Evolutionary conservation across 1,140 invertebrate genomes (phyloP).

Genomic region (Calliphora vicina): DNA sequence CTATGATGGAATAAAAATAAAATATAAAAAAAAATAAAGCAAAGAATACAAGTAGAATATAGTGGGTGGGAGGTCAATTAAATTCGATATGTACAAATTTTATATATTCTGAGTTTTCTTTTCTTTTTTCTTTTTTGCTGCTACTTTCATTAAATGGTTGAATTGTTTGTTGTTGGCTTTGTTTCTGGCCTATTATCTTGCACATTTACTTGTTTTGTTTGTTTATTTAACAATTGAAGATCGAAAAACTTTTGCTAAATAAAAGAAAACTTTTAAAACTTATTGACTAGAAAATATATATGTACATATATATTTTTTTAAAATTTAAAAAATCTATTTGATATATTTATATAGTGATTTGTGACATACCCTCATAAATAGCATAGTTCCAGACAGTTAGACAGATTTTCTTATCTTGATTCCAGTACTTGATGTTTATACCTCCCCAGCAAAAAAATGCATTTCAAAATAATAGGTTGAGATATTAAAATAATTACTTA

Average conservation of each 20-base stretch:
- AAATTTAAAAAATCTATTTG: too few relatives aligned
- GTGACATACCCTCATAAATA: too few relatives aligned
- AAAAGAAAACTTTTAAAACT: too few relatives aligned
- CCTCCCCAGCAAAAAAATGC: too few relatives aligned
- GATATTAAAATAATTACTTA: too few relatives aligned
- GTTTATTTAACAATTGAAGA: neutral
- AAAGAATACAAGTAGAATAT: neutral
- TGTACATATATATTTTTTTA: too few relatives aligned
- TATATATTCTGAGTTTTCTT: neutral
- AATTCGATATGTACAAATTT: conserved; percentile 13
- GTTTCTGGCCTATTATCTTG: neutral
- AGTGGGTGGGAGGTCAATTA: conserved; percentile 32
- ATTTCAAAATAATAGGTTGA: too few relatives aligned
- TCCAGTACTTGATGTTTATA: too few relatives aligned
- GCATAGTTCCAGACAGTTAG: too few relatives aligned
- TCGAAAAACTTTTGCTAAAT: neutral
- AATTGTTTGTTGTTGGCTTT: conserved; percentile 3
- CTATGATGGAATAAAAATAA: conserved; percentile 1
- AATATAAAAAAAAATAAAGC: neutral
- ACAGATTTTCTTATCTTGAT: too few relatives aligned
- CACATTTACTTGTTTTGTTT: neutral
- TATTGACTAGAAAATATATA: too few relatives aligned
- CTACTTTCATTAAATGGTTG: neutral
- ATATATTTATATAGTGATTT: too few relatives aligned
- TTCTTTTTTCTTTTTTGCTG: neutral